Evolutionary conservation across 2,888 invertebrate genomes (phyloP).

Genomic region (Dione juno): DNA sequence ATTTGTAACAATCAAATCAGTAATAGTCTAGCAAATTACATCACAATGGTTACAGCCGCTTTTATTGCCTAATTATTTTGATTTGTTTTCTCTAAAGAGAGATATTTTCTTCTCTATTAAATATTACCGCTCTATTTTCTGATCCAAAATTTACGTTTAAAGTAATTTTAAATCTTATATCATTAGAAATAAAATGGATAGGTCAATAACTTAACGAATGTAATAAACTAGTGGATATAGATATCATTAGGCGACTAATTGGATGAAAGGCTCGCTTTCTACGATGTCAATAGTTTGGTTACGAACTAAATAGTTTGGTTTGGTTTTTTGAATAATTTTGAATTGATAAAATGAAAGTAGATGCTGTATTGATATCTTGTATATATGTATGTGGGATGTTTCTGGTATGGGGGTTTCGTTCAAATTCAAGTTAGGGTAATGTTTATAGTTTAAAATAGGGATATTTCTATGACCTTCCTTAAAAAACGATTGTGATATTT

Average conservation of each 20-base stretch:
- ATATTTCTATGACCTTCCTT: too few species aligned
- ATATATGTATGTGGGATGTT: too few species aligned
- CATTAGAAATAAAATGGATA: constrained; percentile 20
- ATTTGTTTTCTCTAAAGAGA: constrained; percentile 80
- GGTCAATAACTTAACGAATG: constrained; percentile 10
- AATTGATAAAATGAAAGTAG: background rate
- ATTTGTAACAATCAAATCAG: constrained; percentile 76
- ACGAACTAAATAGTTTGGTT: constrained; percentile 23
- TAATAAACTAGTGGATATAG: constrained; percentile 45
- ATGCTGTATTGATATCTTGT: too few species aligned
- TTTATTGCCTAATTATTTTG: constrained; percentile 80
- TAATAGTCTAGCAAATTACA: constrained; percentile 71
- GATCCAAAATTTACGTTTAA: constrained; percentile 3
- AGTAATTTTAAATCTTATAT: constrained; percentile 47
- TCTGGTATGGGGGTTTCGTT: too few species aligned
- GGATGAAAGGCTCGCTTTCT: constrained; percentile 69
- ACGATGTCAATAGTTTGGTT: constrained; percentile 55
- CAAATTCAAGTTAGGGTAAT: too few species aligned
- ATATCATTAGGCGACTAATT: constrained; percentile 71
- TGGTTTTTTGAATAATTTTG: constrained; percentile 5
- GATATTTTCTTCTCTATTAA: constrained; percentile 64
- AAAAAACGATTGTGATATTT: too few species aligned
- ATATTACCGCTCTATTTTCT: constrained; percentile 11
- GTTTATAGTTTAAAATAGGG: too few species aligned
- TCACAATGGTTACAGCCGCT: constrained; percentile 68